These are phyloP conservation scores for Smithornis capensis DNA, from an alignment of 2,113 vertebrate species.

Conservation along the genomic window DNA sequence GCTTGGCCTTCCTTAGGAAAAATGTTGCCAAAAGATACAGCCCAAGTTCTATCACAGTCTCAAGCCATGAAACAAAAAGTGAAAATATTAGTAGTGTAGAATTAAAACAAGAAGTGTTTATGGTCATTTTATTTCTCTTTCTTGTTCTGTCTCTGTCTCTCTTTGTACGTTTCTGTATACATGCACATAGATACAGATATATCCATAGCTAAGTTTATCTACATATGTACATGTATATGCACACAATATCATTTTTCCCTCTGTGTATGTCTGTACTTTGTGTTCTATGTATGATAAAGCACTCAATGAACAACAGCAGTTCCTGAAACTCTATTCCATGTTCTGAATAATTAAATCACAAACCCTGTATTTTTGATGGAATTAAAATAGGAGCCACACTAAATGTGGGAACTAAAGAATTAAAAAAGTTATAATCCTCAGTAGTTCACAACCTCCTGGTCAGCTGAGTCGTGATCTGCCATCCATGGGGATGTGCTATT, in stretches of 20 bases:
- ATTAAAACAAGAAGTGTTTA: neutral
- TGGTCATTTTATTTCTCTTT: neutral
- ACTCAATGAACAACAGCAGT: neutral
- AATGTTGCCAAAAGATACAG: slow-evolving; percentile 35
- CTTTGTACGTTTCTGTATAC: neutral
- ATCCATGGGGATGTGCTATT: accelerated
- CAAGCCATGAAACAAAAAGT: neutral
- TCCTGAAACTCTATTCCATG: neutral
- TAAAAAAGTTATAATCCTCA: neutral
- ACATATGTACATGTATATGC: neutral
- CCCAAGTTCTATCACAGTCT: neutral
- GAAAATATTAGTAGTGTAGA: neutral
- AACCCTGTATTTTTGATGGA: neutral
- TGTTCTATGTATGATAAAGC: neutral
- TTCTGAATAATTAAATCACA: neutral
- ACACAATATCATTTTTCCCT: neutral
- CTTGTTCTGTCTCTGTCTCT: neutral
- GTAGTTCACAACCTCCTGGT: neutral
- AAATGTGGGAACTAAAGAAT: neutral
- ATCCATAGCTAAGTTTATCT: neutral
- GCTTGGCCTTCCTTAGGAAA: neutral
- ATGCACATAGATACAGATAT: neutral
- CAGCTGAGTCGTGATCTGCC: neutral
- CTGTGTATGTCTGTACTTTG: neutral
- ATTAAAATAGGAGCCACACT: neutral